These are phyloP conservation scores for Pipa parva DNA, from an alignment of 2,113 vertebrate genomes.

Conservation along the genomic window DNA sequence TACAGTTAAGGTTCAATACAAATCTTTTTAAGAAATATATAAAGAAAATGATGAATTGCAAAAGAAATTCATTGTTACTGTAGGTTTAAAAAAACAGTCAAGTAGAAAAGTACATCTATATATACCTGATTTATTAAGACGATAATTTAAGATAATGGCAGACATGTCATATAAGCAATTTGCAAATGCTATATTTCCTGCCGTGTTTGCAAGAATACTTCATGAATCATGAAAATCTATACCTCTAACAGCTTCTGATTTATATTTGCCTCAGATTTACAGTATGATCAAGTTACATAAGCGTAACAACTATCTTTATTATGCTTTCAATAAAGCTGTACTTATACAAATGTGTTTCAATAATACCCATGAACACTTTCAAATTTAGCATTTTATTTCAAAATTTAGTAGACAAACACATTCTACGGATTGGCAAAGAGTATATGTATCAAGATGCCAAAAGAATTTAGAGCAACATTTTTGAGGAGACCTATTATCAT, in stretches of 20 bases:
- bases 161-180: conserved; percentile 68
- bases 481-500: no score
- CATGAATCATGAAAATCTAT: conserved; percentile 59
- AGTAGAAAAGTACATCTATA: neutral
- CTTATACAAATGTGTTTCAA: neutral
- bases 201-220: conserved; percentile 66
- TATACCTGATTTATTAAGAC: conserved; percentile 51
- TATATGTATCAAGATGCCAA: no score
- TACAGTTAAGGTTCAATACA: no score
- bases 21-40: no score
- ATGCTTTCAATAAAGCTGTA: no score
- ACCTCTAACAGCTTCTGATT: conserved; percentile 59
- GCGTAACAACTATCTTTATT: neutral
- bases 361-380: no score
- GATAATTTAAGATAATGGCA: conserved; percentile 68
- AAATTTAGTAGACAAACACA: no score
- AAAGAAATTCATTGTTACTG: neutral
- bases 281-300: conserved; percentile 11
- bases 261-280: conserved; percentile 58
- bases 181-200: conserved; percentile 63
- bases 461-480: no score
- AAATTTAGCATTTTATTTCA: no score
- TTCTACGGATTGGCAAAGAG: no score
- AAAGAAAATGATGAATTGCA: no score
- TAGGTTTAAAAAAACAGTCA: neutral